Evolutionary conservation across 1,140 invertebrate species (phyloP).

Genomic region (Choristoneura fumiferana): DNA sequence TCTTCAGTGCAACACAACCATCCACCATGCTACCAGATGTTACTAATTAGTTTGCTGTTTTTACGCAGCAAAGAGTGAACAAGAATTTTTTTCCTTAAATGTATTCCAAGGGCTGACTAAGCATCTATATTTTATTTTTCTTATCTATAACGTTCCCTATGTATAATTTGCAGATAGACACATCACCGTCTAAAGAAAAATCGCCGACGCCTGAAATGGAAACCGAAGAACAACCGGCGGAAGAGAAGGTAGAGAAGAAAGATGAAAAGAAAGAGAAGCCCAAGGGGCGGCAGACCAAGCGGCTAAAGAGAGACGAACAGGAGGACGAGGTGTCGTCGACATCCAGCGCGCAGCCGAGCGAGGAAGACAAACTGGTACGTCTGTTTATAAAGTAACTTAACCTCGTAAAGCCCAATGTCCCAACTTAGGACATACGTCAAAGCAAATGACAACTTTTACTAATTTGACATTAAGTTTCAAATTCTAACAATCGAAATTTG

Average conservation of each 20-base stretch:
- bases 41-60: too few relatives aligned
- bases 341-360: constrained; percentile 35
- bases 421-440: too few relatives aligned
- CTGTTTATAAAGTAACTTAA: neutral
- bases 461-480: too few relatives aligned
- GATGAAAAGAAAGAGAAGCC: constrained; percentile 26
- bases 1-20: too few relatives aligned
- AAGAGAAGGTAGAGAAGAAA: constrained; percentile 29
- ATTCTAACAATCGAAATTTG: too few relatives aligned
- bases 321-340: constrained; percentile 62
- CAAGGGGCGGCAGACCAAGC: constrained; percentile 37
- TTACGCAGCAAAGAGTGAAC: too few relatives aligned
- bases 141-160: neutral
- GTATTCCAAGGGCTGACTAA: too few relatives aligned
- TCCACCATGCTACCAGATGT: too few relatives aligned
- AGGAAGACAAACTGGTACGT: constrained; percentile 40
- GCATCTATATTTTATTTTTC: neutral
- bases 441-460: too few relatives aligned
- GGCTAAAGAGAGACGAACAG: constrained; percentile 51
- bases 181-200: constrained; percentile 40
- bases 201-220: constrained; percentile 48
- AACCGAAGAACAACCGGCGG: constrained; percentile 35
- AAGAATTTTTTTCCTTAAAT: too few relatives aligned
- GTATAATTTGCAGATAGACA: constrained; percentile 42
- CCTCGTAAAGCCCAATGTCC: too few relatives aligned